Base-by-base conservation (phyloP, 2,113 vertebrate species). In the Seriola dumerili region DNA sequence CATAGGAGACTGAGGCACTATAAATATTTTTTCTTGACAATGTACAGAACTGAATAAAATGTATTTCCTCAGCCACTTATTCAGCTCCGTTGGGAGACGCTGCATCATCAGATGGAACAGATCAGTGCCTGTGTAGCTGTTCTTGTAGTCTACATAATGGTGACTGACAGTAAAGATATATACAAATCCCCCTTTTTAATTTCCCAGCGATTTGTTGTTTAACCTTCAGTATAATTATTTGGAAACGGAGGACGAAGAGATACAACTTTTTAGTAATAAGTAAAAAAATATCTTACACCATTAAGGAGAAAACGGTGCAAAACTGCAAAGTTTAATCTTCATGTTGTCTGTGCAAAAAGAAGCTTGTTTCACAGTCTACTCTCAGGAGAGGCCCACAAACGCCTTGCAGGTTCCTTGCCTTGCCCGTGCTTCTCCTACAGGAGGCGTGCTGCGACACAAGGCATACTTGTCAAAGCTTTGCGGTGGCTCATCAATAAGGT, bases 401-500 rank as follows among this genome's bases (percentile, higher is more conserved):
- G 46, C 14, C 61, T 78, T 3, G 66, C 70, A 58, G 54, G 10
- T 62, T 44, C 65, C 46, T 16, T 59, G 64, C 72, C 80, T 42
- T 74, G 11, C 34, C 66, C 38, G 14, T 2, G 13, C 42, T 23
- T 79, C 16, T 76, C 82, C 76, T 48, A 10, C 78, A 85, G 76
- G 76, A 83, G 55, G 69, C 59, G 17, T 78, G 72, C 85, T 44
- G 69, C 16, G 66, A 71, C 85, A 84, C 75, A 10, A 62, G 48
- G 12, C 74, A 2, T 29, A 29, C 79, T 70, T 87, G 80, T 46
- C 63, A 76, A 23, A 40, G 72, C 72, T 40, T 29, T 6, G 40
- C 25, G 74, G 83, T 16, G 6, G 42, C 84, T 90, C 88, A 88
- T 90, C 85, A 89, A 87, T 87, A 87, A 84, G 85, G 86, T 84